Percentiles rank a stretch among this genome's conserved stretches.
phyloP scores from a whole-genome alignment of 2,888 invertebrate genomes.

The Anoplius nigerrimus region DNA sequence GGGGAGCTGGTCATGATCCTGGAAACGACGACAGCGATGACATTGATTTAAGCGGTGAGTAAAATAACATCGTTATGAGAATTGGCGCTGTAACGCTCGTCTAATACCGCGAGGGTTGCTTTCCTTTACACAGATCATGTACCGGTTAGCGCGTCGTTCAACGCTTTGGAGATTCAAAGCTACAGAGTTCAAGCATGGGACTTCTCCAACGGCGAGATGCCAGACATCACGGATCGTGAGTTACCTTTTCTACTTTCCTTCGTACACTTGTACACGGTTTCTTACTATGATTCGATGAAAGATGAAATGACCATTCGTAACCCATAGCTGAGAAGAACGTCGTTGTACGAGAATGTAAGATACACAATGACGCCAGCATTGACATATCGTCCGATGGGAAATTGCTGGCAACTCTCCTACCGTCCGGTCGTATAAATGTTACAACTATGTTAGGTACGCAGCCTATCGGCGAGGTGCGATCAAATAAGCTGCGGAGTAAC shows the following conservation, averaged over 20 bases:
- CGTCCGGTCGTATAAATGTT: slow-evolving; percentile 82
- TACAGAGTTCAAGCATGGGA: slow-evolving; percentile 92
- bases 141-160: slow-evolving; percentile 58
- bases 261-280: slow-evolving; percentile 14
- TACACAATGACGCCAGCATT: slow-evolving; percentile 91
- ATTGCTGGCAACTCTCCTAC: slow-evolving; percentile 85
- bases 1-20: slow-evolving; percentile 51
- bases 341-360: slow-evolving; percentile 87
- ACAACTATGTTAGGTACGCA: slow-evolving; percentile 85
- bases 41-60: slow-evolving; percentile 60
- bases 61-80: not conserved
- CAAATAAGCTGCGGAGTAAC: not conserved
- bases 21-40: slow-evolving; percentile 69
- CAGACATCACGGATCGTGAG: slow-evolving; percentile 85
- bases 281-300: slow-evolving; percentile 7
- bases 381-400: slow-evolving; percentile 89
- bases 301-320: not conserved
- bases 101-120: not conserved
- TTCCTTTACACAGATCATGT: slow-evolving; percentile 55
- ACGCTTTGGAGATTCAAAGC: slow-evolving; percentile 73
- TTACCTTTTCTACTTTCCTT: too few species aligned
- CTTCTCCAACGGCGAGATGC: slow-evolving; percentile 83
- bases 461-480: too few species aligned
- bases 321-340: slow-evolving; percentile 83
- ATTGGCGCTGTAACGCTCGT: not conserved